These are phyloP conservation scores for Puma concolor DNA, from an alignment of 2,113 vertebrate species.

Conservation along the genomic window DNA sequence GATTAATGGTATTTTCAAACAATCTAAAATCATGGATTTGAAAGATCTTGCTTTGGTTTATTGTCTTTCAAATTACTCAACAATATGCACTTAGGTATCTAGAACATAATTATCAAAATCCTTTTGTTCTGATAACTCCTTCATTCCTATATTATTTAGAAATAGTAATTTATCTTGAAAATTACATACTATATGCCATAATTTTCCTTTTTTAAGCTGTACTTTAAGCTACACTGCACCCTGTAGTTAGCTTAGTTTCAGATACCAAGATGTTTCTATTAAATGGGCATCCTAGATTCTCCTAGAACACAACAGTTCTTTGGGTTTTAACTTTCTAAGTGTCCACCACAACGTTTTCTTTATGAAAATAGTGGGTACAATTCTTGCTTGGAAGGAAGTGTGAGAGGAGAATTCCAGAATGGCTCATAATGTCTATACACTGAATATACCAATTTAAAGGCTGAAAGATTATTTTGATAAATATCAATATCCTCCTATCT, in stretches of 20 bases:
- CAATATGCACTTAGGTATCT: neutral
- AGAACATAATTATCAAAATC: conserved; percentile 47
- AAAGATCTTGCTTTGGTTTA: conserved; percentile 43
- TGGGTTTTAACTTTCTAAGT: neutral
- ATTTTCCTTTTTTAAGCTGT: neutral
- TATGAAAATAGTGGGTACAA: neutral
- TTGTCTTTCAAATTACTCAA: conserved; percentile 53
- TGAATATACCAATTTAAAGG: neutral
- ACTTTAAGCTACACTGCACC: neutral
- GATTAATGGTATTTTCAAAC: conserved; percentile 64
- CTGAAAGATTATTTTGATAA: neutral
- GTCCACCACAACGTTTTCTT: neutral
- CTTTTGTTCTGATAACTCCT: neutral
- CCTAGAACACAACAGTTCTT: neutral
- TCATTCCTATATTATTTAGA: conserved; percentile 35
- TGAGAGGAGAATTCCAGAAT: neutral
- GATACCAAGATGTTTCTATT: neutral
- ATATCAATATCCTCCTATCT: neutral
- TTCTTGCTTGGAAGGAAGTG: neutral
- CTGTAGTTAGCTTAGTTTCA: neutral
- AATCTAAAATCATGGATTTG: conserved; percentile 58
- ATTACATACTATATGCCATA: neutral
- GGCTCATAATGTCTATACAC: neutral
- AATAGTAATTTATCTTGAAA: conserved; percentile 55
- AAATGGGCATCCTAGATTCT: neutral